Percentiles rank a stretch among this genome's conserved stretches.
These are phyloP conservation scores for Neotoxoptera formosana DNA, from an alignment of 1,140 invertebrate genomes.

Conservation along the genomic window DNA sequence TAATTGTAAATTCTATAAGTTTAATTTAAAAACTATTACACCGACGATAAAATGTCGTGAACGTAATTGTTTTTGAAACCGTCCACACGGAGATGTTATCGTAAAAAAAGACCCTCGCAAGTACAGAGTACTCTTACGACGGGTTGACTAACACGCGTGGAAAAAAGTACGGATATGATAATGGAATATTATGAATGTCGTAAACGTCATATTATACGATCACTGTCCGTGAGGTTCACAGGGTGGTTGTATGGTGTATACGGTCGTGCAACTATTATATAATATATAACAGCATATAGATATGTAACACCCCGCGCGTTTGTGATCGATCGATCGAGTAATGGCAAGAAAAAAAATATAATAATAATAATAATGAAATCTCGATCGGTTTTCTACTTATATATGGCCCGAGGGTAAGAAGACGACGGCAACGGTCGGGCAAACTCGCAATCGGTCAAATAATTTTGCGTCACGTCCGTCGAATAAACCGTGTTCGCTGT, in stretches of 20 bases:
- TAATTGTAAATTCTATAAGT: background rate
- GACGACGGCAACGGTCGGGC: background rate
- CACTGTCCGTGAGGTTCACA: background rate
- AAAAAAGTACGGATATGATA: no score
- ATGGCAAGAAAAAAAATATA: background rate
- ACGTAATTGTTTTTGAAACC: background rate
- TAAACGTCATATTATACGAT: background rate
- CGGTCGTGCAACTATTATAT: background rate
- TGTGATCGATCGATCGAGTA: background rate
- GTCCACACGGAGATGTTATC: no score
- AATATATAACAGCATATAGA: background rate
- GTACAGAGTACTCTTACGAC: no score
- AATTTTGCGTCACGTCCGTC: background rate
- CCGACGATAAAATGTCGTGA: background rate
- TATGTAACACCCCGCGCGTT: background rate
- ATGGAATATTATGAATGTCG: background rate
- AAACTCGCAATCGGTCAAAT: background rate
- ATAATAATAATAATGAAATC: conserved; percentile 9
- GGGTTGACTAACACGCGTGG: no score
- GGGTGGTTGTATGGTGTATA: background rate
- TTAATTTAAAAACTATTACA: background rate
- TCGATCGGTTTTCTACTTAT: background rate
- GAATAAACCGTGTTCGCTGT: background rate
- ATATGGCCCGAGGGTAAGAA: background rate
- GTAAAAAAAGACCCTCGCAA: no score